Conservation (phyloP, 2,113 vertebrate genomes). For the Perognathus longimembris region DNA sequence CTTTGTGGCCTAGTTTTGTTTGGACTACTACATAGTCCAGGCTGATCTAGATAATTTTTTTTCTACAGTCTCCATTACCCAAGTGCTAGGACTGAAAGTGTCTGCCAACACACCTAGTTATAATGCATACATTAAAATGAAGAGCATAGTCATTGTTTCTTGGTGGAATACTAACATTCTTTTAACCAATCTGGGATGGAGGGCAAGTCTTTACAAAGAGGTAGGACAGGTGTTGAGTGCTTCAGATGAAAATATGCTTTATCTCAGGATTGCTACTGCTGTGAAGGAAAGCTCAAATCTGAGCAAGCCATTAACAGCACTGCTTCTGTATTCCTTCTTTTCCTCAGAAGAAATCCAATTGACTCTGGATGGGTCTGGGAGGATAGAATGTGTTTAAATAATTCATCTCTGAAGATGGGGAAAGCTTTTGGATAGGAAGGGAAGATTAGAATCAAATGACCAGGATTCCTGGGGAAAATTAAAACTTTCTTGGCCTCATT, state of each 20-base stretch:
- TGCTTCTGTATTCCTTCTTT: neutral
- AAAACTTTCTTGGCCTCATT: too few relatives aligned
- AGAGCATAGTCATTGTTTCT: neutral
- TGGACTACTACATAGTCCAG: too few relatives aligned
- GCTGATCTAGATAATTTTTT: too few relatives aligned
- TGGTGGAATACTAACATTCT: neutral
- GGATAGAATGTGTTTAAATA: neutral
- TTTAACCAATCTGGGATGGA: neutral
- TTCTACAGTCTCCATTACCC: too few relatives aligned
- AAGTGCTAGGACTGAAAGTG: neutral
- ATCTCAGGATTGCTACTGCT: neutral
- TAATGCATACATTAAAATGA: neutral
- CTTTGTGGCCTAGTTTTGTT: too few relatives aligned
- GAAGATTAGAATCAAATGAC: neutral
- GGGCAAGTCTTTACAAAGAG: neutral
- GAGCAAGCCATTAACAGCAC: rapidly evolving
- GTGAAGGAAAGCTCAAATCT: neutral
- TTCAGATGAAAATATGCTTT: constrained; percentile 1
- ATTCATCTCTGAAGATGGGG: neutral
- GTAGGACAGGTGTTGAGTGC: neutral
- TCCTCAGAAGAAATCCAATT: neutral
- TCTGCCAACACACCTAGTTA: neutral
- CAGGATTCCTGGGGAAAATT: neutral
- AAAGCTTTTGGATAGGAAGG: neutral
- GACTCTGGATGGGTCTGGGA: neutral